A percentile compares a stretch with the other conserved stretches of the same genome.
Conservation (phyloP, 1,140 invertebrate genomes). For the Drosophila nigromelanica region DNA sequence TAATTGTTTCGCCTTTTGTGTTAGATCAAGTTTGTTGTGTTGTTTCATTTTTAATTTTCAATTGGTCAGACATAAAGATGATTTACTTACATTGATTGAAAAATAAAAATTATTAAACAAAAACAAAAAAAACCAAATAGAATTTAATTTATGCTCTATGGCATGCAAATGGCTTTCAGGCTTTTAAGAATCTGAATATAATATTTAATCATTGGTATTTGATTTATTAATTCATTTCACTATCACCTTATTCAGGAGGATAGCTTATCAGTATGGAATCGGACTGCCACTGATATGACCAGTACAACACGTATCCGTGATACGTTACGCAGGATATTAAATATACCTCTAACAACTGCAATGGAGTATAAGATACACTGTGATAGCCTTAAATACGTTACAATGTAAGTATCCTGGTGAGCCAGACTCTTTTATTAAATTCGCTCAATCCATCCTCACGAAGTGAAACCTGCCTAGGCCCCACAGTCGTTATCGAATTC, state of each 20-base stretch:
- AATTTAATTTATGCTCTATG: conserved; percentile 2
- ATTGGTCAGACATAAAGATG: conserved; percentile 74
- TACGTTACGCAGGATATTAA: conserved; percentile 95
- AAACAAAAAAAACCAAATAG: conserved; percentile 22
- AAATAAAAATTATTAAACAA: conserved; percentile 83
- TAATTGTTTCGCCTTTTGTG: conserved; percentile 70
- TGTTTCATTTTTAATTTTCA: conserved; percentile 57
- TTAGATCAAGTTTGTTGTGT: conserved; percentile 62
- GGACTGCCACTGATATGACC: conserved; percentile 93
- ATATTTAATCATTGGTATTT: neutral
- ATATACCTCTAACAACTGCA: conserved; percentile 95
- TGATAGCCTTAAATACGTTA: conserved; percentile 90
- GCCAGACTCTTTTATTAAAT: neutral
- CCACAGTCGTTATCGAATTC: conserved; percentile 1
- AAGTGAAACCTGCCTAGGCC: neutral
- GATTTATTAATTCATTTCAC: conserved; percentile 8
- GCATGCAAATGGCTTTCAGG: conserved; percentile 49
- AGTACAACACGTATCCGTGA: conserved; percentile 96
- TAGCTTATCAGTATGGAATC: conserved; percentile 99
- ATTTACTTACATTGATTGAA: conserved; percentile 81
- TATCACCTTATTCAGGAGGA: conserved; percentile 90
- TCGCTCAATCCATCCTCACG: neutral
- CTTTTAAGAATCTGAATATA: neutral
- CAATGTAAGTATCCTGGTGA: conserved; percentile 72
- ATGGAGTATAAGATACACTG: conserved; percentile 99